Evolutionary conservation across 2,888 invertebrate species (phyloP).

Genomic region (Leptura quadrifasciata): DNA sequence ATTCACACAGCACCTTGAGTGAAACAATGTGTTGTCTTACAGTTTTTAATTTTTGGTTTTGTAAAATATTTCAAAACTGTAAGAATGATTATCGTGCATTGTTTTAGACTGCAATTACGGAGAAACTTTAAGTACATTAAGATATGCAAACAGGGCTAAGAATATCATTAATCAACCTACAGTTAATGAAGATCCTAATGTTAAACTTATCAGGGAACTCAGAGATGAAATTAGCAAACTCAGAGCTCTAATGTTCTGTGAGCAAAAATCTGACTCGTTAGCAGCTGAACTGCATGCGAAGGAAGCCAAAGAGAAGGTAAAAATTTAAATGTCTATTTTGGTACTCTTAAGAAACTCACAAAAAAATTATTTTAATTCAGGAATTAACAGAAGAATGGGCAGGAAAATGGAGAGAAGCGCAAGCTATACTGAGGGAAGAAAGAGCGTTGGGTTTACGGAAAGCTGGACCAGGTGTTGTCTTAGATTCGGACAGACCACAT

Average conservation of each 20-base stretch:
- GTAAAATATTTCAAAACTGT: too few relatives aligned
- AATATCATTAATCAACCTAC: constrained; percentile 94
- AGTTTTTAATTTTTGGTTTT: too few relatives aligned
- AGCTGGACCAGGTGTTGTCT: constrained; percentile 90
- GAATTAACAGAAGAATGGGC: constrained; percentile 92
- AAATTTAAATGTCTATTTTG: neutral
- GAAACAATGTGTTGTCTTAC: too few relatives aligned
- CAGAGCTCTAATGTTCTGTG: constrained; percentile 83
- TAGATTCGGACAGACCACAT: constrained; percentile 94
- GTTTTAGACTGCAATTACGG: constrained; percentile 87
- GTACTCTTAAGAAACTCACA: too few relatives aligned
- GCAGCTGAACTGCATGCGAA: constrained; percentile 92
- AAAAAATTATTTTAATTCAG: constrained; percentile 53
- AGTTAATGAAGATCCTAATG: constrained; percentile 93
- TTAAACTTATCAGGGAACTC: constrained; percentile 89
- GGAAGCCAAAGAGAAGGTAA: constrained; percentile 90
- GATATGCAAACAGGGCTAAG: constrained; percentile 93
- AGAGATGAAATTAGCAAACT: constrained; percentile 90
- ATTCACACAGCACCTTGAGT: too few relatives aligned
- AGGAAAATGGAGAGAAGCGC: constrained; percentile 94
- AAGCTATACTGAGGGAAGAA: constrained; percentile 91
- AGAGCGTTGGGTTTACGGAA: constrained; percentile 90
- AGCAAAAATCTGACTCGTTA: constrained; percentile 79
- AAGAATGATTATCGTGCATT: neutral
- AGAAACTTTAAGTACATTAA: constrained; percentile 89